A percentile compares a stretch with the other conserved stretches of the same genome.
phyloP scores from a whole-genome alignment of 2,113 vertebrate species.

The Perca flavescens region DNA sequence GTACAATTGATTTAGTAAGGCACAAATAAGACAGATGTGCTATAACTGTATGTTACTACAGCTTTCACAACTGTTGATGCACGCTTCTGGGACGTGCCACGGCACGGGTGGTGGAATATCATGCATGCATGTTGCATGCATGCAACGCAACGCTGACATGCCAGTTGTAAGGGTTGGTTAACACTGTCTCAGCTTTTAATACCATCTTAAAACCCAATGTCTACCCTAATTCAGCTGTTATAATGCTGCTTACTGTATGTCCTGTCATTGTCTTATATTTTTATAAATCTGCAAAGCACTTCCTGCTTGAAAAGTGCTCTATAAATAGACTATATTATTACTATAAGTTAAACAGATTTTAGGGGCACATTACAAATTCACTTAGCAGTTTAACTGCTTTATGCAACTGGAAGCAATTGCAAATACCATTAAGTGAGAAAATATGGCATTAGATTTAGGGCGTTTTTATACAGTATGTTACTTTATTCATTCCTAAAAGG shows the following conservation, averaged over 20 bases:
- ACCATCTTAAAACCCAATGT: background rate
- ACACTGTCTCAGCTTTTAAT: background rate
- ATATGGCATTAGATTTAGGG: background rate
- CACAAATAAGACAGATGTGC: too few relatives aligned
- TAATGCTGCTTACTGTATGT: background rate
- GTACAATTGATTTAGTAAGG: too few relatives aligned
- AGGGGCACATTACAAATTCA: background rate
- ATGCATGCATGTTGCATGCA: too few relatives aligned
- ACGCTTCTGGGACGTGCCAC: too few relatives aligned
- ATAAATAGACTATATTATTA: background rate
- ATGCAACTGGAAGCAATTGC: conserved; percentile 7
- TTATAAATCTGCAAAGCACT: background rate
- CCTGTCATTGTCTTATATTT: background rate
- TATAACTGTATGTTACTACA: too few relatives aligned
- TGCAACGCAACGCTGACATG: too few relatives aligned
- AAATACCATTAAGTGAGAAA: background rate
- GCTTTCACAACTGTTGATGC: too few relatives aligned
- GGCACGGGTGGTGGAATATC: too few relatives aligned
- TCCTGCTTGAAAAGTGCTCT: background rate
- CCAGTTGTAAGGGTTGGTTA: background rate
- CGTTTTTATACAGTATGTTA: conserved; percentile 5
- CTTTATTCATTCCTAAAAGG: conserved; percentile 13
- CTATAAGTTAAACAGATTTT: background rate
- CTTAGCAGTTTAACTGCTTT: background rate
- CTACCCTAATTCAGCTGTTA: background rate